Evolutionary conservation across 2,888 invertebrate species (phyloP), one percentile per base, ranked within the genome.

Genomic region (Apotomis turbidana): DNA sequence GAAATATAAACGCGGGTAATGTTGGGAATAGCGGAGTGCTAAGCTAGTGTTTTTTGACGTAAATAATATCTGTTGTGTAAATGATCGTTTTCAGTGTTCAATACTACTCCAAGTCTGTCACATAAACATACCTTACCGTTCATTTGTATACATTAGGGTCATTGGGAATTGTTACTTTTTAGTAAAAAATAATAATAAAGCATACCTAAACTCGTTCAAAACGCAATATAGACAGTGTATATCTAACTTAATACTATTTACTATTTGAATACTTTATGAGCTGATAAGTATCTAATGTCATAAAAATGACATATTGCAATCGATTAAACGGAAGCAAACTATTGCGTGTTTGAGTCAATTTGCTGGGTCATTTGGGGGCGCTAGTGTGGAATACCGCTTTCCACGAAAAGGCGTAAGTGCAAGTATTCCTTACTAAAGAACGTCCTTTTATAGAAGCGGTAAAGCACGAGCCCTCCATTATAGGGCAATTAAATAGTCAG

Each of bases 311-410:
- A 36, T 63, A 72, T 71, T 68, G 68, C 68, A 54, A 72, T 78
- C 78, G 75, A 76, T 77, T 78, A 74, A 27, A 75, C 75, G 75
- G 82, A 85, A 71, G 83, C 80, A 78, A 84, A 84, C 81, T 79
- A 87, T 93, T 85, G 93, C 93, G 92, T 93, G 93, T 82, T 85
- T 83, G 84, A 85, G 87, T 90, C 90, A 93, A 91, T 92, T 93
- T 91, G 90, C 87, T 85, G 84, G 88, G 87, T 90, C 90, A 89
- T 89, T 91, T 87, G 86, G 84, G 85, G 86, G 87, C 85, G 82
- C 82, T 82, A 82, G 84, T 83, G 78, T 82, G 38, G 83, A 55
- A 44, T 55, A 12, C 44, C 41, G 6, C 36, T 27, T 12, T 55
- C 12, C 6, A n/a, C 3, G n/a, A n/a, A 15, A 27, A 15, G 9